Conservation (phyloP, 1,140 invertebrate genomes). For the Bombus huntii region DNA sequence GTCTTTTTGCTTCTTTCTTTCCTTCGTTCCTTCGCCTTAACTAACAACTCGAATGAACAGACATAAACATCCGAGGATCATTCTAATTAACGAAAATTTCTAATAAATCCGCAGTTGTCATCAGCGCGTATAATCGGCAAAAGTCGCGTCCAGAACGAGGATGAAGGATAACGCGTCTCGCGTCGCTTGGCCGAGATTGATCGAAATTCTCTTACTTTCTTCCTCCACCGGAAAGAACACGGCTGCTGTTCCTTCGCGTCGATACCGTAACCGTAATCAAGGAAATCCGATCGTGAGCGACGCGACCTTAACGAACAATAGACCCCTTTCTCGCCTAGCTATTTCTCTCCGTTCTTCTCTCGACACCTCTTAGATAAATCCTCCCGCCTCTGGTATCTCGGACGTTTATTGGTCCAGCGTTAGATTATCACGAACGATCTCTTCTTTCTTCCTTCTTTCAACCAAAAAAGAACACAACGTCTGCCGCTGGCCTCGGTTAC, state of each 20-base stretch:
- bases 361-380: background rate
- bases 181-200: slow-evolving; percentile 26
- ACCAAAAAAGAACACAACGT: background rate
- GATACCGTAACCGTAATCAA: slow-evolving; percentile 26
- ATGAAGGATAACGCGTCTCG: slow-evolving; percentile 23
- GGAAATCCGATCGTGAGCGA: slow-evolving; percentile 31
- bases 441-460: background rate
- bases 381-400: background rate
- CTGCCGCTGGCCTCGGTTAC: background rate
- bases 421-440: background rate
- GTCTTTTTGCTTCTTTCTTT: no score
- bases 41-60: background rate
- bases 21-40: background rate
- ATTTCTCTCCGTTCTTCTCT: no score
- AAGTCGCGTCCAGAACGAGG: slow-evolving; percentile 2
- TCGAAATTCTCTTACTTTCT: slow-evolving; percentile 34
- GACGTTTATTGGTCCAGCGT: background rate
- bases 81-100: slow-evolving; percentile 27
- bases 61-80: background rate
- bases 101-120: slow-evolving; percentile 45
- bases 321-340: background rate
- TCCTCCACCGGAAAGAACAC: slow-evolving; percentile 20
- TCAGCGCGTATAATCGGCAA: slow-evolving; percentile 37
- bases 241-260: slow-evolving; percentile 7
- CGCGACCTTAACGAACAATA: slow-evolving; percentile 25